Percentiles rank a stretch among this genome's conserved stretches.
phyloP scores from a whole-genome alignment of 2,888 invertebrate species.

The Melanophora roralis region DNA sequence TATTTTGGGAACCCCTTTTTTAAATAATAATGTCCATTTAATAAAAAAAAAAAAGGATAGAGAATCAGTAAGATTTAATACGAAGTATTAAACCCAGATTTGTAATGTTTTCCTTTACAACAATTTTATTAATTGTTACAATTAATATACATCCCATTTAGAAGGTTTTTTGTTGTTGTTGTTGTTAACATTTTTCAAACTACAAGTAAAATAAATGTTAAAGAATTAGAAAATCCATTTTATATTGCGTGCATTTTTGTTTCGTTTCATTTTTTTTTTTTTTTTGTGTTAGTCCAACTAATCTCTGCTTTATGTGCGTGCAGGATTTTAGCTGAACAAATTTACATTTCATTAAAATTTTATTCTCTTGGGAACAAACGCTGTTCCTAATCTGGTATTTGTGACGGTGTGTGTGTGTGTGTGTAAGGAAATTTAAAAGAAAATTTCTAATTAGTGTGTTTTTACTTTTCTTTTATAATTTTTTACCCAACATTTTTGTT shows the following conservation, averaged over 20 bases:
- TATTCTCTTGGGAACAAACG: constrained; percentile 18
- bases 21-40: constrained; percentile 46
- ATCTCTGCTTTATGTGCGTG: constrained; percentile 36
- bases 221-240: constrained; percentile 34
- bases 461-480: constrained; percentile 18
- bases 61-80: neutral
- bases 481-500: neutral
- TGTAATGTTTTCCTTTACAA: constrained; percentile 20
- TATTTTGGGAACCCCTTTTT: neutral
- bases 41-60: constrained; percentile 17
- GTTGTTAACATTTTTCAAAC: neutral
- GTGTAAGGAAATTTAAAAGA: constrained; percentile 1
- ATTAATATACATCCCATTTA: constrained; percentile 45
- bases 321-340: constrained; percentile 32
- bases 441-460: constrained; percentile 51
- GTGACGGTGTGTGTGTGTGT: no score
- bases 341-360: constrained; percentile 38
- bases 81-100: neutral
- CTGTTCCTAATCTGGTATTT: constrained; percentile 1
- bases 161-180: neutral
- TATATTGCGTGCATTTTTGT: constrained; percentile 32
- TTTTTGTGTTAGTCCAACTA: constrained; percentile 10
- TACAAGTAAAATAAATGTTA: neutral
- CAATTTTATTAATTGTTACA: constrained; percentile 49
- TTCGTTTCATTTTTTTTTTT: neutral